Percentiles rank a stretch among this genome's conserved stretches.
Evolutionary conservation across 2,888 invertebrate species (phyloP).

Genomic region (Drosophila villosipedis): DNA sequence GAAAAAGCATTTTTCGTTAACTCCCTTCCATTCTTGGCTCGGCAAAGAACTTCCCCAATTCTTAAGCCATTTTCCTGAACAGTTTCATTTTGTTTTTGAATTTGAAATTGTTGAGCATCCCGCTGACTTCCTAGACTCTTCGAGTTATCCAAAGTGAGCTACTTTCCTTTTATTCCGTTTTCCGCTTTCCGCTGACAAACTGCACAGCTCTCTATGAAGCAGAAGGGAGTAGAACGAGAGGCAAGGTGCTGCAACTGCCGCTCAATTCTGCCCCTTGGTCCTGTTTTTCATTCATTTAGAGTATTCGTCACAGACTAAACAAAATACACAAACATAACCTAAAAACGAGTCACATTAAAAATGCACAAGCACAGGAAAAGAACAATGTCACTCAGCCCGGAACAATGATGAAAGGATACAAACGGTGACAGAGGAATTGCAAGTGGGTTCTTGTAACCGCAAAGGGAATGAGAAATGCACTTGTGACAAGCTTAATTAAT

Average conservation of each 20-base stretch:
- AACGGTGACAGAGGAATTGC: background rate
- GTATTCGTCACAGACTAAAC: conserved; percentile 20
- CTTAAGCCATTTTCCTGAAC: conserved; percentile 29
- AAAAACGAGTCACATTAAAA: conserved; percentile 61
- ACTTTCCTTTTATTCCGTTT: conserved; percentile 46
- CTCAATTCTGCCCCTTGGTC: background rate
- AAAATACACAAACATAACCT: conserved; percentile 61
- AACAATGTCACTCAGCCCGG: conserved; percentile 42
- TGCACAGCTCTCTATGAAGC: conserved; percentile 5
- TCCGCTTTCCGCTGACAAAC: conserved; percentile 40
- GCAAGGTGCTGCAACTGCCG: conserved; percentile 25
- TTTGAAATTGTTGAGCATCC: conserved; percentile 66
- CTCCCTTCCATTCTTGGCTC: conserved; percentile 53
- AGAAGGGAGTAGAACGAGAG: background rate
- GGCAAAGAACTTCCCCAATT: conserved; percentile 24
- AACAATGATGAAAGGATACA: conserved; percentile 21
- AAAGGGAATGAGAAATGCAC: conserved; percentile 25
- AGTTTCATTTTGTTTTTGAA: conserved; percentile 64
- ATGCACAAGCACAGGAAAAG: conserved; percentile 66
- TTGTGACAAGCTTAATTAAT: conserved; percentile 67
- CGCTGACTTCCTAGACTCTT: conserved; percentile 34
- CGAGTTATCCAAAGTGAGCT: conserved; percentile 31
- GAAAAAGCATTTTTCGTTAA: conserved; percentile 71
- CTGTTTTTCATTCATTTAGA: conserved; percentile 23
- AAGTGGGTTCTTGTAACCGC: background rate